phyloP scores from a whole-genome alignment of 2,888 invertebrate genomes.

The Encarsia formosa region DNA sequence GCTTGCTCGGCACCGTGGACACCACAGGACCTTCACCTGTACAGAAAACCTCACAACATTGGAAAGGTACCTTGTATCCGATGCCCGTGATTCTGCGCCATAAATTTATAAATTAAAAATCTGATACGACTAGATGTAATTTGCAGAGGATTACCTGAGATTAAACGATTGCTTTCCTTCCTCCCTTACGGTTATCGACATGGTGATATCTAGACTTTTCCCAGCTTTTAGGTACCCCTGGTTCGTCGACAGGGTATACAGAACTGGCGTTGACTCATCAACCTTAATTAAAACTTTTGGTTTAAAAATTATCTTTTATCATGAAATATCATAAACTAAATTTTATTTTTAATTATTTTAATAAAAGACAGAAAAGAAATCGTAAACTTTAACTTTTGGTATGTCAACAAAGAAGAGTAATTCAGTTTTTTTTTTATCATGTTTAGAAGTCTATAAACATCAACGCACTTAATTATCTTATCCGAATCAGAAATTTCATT shows the following conservation, averaged over 20 bases:
- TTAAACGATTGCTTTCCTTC: conserved; percentile 52
- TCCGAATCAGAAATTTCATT: neutral
- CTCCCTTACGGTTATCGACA: conserved; percentile 52
- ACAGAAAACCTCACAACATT: conserved; percentile 54
- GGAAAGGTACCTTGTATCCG: conserved; percentile 43
- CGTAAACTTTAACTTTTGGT: no score
- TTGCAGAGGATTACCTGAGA: conserved; percentile 31
- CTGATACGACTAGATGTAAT: neutral
- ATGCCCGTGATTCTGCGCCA: neutral
- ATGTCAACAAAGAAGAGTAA: no score
- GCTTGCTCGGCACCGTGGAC: conserved; percentile 57
- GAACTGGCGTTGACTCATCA: no score
- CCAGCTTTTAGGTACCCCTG: conserved; percentile 50
- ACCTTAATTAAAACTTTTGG: no score
- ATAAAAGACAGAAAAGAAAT: neutral
- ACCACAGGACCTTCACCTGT: conserved; percentile 66
- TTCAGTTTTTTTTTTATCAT: no score
- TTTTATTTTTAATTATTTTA: no score
- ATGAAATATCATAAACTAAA: no score
- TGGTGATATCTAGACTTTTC: conserved; percentile 50
- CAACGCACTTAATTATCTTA: no score
- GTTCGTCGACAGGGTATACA: conserved; percentile 37
- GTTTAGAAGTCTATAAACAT: no score
- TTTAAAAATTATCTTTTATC: no score
- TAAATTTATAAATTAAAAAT: no score